A percentile compares a stretch with the other conserved stretches of the same genome.
phyloP scores from a whole-genome alignment of 2,888 invertebrate genomes.

The Eudemis profundana region DNA sequence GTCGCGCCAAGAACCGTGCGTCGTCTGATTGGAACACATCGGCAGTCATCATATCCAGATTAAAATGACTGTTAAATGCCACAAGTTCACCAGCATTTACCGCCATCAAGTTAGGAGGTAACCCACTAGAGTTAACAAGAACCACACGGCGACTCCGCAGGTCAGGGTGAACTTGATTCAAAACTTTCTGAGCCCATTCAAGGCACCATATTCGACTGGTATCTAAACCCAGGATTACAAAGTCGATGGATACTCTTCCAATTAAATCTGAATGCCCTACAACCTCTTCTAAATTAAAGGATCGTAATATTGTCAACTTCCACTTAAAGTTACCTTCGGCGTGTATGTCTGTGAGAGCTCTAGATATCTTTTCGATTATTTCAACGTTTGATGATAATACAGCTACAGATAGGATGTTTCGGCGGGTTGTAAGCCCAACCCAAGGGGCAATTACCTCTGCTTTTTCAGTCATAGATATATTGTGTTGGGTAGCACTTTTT shows the following conservation, averaged over 20 bases:
- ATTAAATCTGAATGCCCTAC: slow-evolving; percentile 65
- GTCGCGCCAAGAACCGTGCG: slow-evolving; percentile 64
- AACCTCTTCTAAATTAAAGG: slow-evolving; percentile 67
- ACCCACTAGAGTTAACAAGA: slow-evolving; percentile 73
- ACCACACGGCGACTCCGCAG: slow-evolving; percentile 70
- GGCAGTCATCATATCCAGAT: slow-evolving; percentile 71
- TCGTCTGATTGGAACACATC: slow-evolving; percentile 66
- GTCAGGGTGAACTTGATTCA: slow-evolving; percentile 75
- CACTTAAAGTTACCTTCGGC: slow-evolving; percentile 66
- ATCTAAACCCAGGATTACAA: slow-evolving; percentile 73
- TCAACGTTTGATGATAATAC: slow-evolving; percentile 72
- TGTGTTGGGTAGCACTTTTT: not conserved
- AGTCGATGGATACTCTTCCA: slow-evolving; percentile 73
- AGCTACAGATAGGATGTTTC: slow-evolving; percentile 69
- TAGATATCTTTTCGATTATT: slow-evolving; percentile 71
- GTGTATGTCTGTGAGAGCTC: slow-evolving; percentile 69
- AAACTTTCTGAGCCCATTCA: slow-evolving; percentile 70
- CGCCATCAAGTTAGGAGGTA: slow-evolving; percentile 73
- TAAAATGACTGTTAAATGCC: slow-evolving; percentile 65
- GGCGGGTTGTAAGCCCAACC: slow-evolving; percentile 71
- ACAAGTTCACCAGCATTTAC: slow-evolving; percentile 69
- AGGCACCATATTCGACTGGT: slow-evolving; percentile 72
- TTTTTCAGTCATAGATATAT: slow-evolving; percentile 67
- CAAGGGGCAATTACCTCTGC: slow-evolving; percentile 69
- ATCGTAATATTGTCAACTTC: slow-evolving; percentile 71